phyloP scores from a whole-genome alignment of 2,797 vertebrate species.

The Simalia tracyae region DNA sequence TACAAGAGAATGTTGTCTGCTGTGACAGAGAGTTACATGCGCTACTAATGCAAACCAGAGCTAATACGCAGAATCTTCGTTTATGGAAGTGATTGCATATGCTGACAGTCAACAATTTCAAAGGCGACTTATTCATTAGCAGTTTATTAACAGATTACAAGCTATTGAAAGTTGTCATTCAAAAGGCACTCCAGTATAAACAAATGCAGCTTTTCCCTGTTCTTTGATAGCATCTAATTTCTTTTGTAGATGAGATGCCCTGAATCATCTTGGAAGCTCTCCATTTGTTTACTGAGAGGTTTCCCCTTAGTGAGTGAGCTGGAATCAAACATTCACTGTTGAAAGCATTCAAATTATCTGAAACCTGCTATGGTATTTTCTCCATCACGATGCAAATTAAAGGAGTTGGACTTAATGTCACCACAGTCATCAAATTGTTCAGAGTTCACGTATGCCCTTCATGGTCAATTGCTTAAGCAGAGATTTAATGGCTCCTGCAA shows the following conservation, averaged over 20 bases:
- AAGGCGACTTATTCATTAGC: conserved; percentile 55
- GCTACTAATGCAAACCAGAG: conserved; percentile 14
- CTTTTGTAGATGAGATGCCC: neutral
- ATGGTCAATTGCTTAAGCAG: conserved; percentile 34
- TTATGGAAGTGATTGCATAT: conserved; percentile 46
- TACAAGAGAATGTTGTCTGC: conserved; percentile 28
- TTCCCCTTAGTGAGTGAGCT: conserved; percentile 35
- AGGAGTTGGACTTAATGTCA: conserved; percentile 18
- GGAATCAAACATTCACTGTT: conserved; percentile 17
- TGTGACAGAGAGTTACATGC: conserved; percentile 44
- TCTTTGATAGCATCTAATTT: conserved; percentile 20
- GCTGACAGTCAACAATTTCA: conserved; percentile 45
- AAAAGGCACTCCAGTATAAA: conserved; percentile 30
- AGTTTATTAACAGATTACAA: conserved; percentile 48
- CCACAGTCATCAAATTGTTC: neutral
- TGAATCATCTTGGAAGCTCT: conserved; percentile 17
- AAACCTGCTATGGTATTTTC: conserved; percentile 13
- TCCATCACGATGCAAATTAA: conserved; percentile 40
- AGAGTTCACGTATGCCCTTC: neutral
- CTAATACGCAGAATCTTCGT: conserved; percentile 42
- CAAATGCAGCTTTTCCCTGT: conserved; percentile 8
- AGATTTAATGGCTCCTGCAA: neutral
- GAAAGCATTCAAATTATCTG: conserved; percentile 30
- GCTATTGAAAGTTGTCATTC: conserved; percentile 7
- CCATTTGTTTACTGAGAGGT: conserved; percentile 32